phyloP scores from a whole-genome alignment of 2,113 vertebrate genomes.

The Anas platyrhynchos region DNA sequence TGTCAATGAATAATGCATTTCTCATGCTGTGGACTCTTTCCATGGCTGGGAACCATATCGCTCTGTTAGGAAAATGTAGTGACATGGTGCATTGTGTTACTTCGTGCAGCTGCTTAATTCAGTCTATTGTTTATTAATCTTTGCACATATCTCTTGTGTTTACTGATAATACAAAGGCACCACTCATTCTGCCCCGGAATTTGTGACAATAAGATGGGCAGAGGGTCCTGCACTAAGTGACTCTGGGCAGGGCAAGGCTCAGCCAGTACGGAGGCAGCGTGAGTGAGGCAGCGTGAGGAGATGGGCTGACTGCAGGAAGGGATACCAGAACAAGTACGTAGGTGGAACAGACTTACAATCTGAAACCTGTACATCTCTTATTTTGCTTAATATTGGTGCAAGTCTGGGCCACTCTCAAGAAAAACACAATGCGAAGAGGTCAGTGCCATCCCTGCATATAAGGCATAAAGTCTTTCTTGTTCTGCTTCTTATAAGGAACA shows the following conservation, averaged over 20 bases:
- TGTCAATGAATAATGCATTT: background rate
- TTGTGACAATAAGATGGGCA: background rate
- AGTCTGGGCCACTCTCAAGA: background rate
- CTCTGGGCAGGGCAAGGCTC: accelerated
- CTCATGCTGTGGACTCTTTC: background rate
- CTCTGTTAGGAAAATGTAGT: background rate
- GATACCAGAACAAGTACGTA: background rate
- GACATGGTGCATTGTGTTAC: background rate
- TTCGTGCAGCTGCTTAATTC: background rate
- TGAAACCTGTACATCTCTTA: background rate
- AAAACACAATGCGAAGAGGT: background rate
- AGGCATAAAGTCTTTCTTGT: background rate
- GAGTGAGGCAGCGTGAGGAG: background rate
- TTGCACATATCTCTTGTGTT: background rate
- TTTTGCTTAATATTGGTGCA: background rate
- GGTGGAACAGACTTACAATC: background rate
- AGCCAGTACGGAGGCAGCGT: background rate
- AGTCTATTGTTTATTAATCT: background rate
- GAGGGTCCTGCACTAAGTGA: background rate
- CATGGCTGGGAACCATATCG: background rate
- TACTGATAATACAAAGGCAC: background rate
- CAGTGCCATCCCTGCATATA: background rate
- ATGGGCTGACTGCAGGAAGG: background rate
- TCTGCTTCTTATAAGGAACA: background rate
- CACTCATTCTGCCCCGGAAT: background rate